Percentiles rank a stretch among this genome's conserved stretches.
Conservation (phyloP, 2,113 vertebrate species). For the Microcebus tavaratra region DNA sequence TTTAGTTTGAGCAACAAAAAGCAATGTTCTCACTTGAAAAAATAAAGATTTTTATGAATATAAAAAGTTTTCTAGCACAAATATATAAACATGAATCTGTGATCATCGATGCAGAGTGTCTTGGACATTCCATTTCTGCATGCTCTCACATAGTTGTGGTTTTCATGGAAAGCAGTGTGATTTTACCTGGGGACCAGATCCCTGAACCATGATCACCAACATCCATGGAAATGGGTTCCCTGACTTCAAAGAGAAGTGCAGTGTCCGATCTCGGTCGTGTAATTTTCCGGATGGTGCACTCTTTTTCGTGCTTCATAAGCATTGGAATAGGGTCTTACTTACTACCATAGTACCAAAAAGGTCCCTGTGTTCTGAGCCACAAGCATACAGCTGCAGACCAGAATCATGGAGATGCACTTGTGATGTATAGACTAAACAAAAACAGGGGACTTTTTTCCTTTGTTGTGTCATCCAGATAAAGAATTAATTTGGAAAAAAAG, state of each 20-base stretch:
- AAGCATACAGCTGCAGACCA: accelerated
- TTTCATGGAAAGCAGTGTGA: neutral
- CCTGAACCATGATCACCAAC: accelerated
- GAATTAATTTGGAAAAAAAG: neutral
- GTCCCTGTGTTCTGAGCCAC: neutral
- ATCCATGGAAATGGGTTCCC: neutral
- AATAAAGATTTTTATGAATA: neutral
- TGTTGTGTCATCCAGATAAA: neutral
- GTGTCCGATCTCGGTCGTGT: accelerated
- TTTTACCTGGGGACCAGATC: neutral
- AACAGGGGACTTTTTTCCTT: neutral
- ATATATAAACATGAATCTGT: neutral
- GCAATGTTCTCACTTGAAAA: neutral
- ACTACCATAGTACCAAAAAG: neutral
- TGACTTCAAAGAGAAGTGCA: neutral
- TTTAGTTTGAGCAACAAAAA: neutral
- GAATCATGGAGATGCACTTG: too few species aligned
- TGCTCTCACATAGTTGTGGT: neutral
- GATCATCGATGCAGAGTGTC: neutral
- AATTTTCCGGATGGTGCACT: neutral
- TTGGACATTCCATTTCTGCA: neutral
- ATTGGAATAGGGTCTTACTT: too few species aligned
- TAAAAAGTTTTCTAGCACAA: neutral
- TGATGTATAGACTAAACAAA: accelerated
- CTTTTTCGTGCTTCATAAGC: neutral